Percentiles rank a stretch among this genome's conserved stretches.
These are phyloP conservation scores for Chaenocephalus aceratus DNA, from an alignment of 2,113 vertebrate genomes.

Conservation along the genomic window DNA sequence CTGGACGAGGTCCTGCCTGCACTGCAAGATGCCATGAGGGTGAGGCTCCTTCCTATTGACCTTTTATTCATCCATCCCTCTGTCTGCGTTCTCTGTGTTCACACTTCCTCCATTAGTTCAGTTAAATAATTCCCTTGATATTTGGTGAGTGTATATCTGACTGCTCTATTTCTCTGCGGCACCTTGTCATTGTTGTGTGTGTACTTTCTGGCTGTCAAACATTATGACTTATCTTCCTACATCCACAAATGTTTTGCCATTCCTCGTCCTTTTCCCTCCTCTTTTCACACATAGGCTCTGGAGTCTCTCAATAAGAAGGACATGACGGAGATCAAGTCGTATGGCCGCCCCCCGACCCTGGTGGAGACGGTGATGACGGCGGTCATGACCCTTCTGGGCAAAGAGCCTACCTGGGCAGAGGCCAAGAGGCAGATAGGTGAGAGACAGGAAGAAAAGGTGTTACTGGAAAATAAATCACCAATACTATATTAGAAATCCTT, in stretches of 20 bases:
- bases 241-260: not conserved
- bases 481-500: too few species aligned
- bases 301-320: slow-evolving; percentile 94
- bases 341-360: slow-evolving; percentile 87
- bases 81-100: not conserved
- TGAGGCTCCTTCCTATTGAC: slow-evolving; percentile 48
- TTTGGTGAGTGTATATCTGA: not conserved
- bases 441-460: slow-evolving; percentile 29
- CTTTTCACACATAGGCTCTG: slow-evolving; percentile 82
- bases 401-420: slow-evolving; percentile 91
- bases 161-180: not conserved
- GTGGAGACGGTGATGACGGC: slow-evolving; percentile 94
- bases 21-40: slow-evolving; percentile 92
- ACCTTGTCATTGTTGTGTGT: not conserved
- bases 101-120: not conserved
- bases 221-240: not conserved
- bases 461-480: not conserved
- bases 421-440: slow-evolving; percentile 93
- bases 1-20: slow-evolving; percentile 91
- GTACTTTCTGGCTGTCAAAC: not conserved
- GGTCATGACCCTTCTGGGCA: slow-evolving; percentile 91
- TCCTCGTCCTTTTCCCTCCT: not conserved
- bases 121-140: not conserved
- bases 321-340: slow-evolving; percentile 93
- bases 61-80: not conserved